Conservation (phyloP, 2,888 invertebrate species). For the Tetragnatha montana region DNA sequence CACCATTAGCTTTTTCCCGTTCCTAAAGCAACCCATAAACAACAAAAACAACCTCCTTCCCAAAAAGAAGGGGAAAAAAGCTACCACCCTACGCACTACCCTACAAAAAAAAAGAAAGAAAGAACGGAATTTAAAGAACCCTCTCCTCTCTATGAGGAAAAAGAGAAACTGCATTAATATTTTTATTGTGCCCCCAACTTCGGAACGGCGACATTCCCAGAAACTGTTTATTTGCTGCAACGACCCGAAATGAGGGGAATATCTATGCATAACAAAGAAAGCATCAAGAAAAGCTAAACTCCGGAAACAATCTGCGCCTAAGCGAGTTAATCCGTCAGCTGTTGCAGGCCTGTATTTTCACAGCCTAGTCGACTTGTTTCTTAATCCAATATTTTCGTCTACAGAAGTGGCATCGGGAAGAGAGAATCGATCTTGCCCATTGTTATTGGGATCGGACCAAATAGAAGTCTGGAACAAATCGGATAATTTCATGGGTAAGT, state of each 20-base stretch:
- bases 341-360: conserved; percentile 49
- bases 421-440: conserved; percentile 42
- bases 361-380: conserved; percentile 34
- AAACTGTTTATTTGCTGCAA: not conserved
- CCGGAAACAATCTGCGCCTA: conserved; percentile 60
- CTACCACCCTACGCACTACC: too few species aligned
- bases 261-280: conserved; percentile 38
- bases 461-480: conserved; percentile 13
- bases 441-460: conserved; percentile 38
- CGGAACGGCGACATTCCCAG: not conserved
- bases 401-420: conserved; percentile 27
- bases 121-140: not conserved
- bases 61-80: too few species aligned
- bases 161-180: not conserved
- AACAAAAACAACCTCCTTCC: too few species aligned
- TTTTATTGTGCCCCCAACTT: not conserved
- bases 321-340: conserved; percentile 58
- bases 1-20: too few species aligned
- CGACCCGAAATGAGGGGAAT: not conserved
- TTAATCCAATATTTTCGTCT: conserved; percentile 60
- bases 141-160: not conserved
- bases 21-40: too few species aligned
- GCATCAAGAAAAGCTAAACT: conserved; percentile 36
- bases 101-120: not conserved
- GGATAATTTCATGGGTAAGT: conserved; percentile 28